Evolutionary conservation across 1,140 invertebrate species (phyloP).

Genomic region (Medauroidea extradentata): DNA sequence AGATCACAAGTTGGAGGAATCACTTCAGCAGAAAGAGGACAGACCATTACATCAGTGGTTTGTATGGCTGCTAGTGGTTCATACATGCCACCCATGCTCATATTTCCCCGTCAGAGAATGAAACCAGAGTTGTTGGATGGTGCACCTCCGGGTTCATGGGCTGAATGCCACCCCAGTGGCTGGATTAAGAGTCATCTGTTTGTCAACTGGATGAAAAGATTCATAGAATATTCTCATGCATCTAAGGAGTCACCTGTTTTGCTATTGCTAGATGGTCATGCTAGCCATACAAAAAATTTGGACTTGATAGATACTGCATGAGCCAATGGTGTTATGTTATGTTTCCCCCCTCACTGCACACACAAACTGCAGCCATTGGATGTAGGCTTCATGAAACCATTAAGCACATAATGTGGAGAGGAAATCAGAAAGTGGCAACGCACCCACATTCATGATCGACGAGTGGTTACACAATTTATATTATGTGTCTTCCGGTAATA

Average conservation of each 20-base stretch:
- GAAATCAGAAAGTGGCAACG: slow-evolving; percentile 31
- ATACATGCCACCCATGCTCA: slow-evolving; percentile 33
- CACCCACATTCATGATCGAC: background rate
- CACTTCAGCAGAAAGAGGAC: slow-evolving; percentile 34
- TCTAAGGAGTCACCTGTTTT: slow-evolving; percentile 12
- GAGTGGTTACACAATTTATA: slow-evolving; percentile 1
- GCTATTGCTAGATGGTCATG: too few species aligned
- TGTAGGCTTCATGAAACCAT: slow-evolving; percentile 35
- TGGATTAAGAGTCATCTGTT: background rate
- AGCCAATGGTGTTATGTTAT: too few species aligned
- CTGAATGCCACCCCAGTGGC: slow-evolving; percentile 26
- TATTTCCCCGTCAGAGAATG: slow-evolving; percentile 33
- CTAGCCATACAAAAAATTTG: too few species aligned
- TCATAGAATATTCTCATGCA: slow-evolving; percentile 3
- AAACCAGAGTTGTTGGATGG: slow-evolving; percentile 14
- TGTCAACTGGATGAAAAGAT: background rate
- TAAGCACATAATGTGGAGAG: slow-evolving; percentile 35
- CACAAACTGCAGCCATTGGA: slow-evolving; percentile 24
- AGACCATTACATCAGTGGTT: slow-evolving; percentile 29
- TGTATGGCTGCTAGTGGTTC: slow-evolving; percentile 33
- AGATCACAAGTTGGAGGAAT: slow-evolving; percentile 3
- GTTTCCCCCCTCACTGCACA: background rate
- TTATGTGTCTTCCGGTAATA: too few species aligned
- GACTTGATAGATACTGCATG: too few species aligned
- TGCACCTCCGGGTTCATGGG: slow-evolving; percentile 18